Evolutionary conservation across 2,888 invertebrate genomes (phyloP).

Genomic region (Dryocosmus kuriphilus): DNA sequence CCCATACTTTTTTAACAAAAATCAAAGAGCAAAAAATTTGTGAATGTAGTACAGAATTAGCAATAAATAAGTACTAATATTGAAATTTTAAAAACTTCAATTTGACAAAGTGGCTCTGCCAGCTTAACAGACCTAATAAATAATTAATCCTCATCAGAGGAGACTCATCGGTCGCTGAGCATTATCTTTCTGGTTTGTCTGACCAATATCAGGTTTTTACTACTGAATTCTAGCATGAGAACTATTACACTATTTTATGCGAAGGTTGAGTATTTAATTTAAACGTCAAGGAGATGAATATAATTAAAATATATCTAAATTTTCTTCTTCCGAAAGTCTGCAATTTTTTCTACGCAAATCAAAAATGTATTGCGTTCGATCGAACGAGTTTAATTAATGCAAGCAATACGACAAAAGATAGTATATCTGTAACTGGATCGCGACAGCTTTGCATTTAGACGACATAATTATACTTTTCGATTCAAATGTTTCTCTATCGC

Average conservation of each 20-base stretch:
- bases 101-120: too few species aligned
- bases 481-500: constrained; percentile 18
- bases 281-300: too few species aligned
- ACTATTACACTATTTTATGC: not conserved
- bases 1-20: too few species aligned
- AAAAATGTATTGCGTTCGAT: not conserved
- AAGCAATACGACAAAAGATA: constrained; percentile 20
- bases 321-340: too few species aligned
- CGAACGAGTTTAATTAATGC: constrained; percentile 17
- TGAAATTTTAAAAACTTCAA: too few species aligned
- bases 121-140: too few species aligned
- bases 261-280: not conserved
- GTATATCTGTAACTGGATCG: constrained; percentile 15
- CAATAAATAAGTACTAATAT: too few species aligned
- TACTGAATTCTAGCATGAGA: not conserved
- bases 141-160: too few species aligned
- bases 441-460: constrained; percentile 37
- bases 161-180: rapidly evolving
- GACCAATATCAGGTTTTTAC: not conserved
- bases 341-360: not conserved
- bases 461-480: constrained; percentile 29
- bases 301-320: too few species aligned
- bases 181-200: not conserved
- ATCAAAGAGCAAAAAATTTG: too few species aligned
- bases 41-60: too few species aligned